Evolutionary conservation across 2,888 invertebrate species (phyloP).

Genomic region (Erynnis tages): DNA sequence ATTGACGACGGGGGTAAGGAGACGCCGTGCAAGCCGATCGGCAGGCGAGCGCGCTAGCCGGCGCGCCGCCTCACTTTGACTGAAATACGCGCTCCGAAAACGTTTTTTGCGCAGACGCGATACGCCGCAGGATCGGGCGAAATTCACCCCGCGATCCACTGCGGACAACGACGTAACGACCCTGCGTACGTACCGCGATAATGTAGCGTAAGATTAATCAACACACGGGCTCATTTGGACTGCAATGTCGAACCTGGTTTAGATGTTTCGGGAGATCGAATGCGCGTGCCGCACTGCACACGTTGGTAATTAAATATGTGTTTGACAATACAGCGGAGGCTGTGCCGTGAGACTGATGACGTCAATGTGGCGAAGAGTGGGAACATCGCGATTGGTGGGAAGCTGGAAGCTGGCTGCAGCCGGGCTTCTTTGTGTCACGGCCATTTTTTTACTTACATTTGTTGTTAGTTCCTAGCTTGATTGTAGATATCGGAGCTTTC

Average conservation of each 20-base stretch:
- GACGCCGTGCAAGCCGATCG: conserved; percentile 62
- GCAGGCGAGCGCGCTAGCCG: conserved; percentile 81
- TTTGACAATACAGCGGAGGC: conserved; percentile 75
- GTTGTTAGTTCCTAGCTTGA: conserved; percentile 8
- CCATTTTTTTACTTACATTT: conserved; percentile 27
- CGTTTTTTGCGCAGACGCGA: conserved; percentile 69
- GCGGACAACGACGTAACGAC: conserved; percentile 42
- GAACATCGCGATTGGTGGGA: conserved; percentile 40
- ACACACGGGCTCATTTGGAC: neutral
- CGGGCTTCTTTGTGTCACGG: conserved; percentile 23
- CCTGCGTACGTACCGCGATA: conserved; percentile 3
- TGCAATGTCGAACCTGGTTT: conserved; percentile 1
- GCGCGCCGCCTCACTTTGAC: conserved; percentile 78
- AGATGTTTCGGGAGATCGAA: conserved; percentile 42
- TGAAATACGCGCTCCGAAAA: conserved; percentile 57
- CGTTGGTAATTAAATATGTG: conserved; percentile 79
- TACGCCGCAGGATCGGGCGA: conserved; percentile 71
- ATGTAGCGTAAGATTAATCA: neutral
- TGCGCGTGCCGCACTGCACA: conserved; percentile 81
- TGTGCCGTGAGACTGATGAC: conserved; percentile 67
- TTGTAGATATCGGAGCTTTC: conserved; percentile 2
- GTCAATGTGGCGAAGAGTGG: conserved; percentile 57
- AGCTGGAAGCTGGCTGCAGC: conserved; percentile 12
- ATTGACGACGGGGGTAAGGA: conserved; percentile 42
- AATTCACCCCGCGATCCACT: conserved; percentile 54